Evolutionary conservation across 2,797 vertebrate species (phyloP).

Genomic region (Chrysolophus pictus): DNA sequence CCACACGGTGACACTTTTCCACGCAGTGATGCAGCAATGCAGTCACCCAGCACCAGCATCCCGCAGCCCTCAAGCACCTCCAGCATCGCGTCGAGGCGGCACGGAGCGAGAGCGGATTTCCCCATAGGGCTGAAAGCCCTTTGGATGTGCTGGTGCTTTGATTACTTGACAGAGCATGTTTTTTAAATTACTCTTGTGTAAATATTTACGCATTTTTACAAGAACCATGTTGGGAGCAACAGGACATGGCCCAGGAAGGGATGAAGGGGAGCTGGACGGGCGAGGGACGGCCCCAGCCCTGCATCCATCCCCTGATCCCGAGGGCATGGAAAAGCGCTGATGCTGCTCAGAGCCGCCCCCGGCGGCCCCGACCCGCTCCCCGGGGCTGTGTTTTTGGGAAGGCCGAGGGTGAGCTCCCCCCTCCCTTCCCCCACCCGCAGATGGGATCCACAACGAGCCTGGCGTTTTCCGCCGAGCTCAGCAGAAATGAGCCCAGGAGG

Average conservation of each 20-base stretch:
- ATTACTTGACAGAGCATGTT: constrained; percentile 72
- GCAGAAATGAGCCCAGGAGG: constrained; percentile 79
- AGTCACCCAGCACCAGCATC: neutral
- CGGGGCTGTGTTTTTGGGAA: constrained; percentile 75
- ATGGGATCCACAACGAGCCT: constrained; percentile 72
- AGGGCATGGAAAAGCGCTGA: neutral
- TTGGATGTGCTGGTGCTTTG: constrained; percentile 57
- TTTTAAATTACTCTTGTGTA: constrained; percentile 74
- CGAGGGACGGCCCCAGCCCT: neutral
- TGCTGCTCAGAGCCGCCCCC: neutral
- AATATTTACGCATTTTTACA: constrained; percentile 76
- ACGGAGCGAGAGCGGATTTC: constrained; percentile 4
- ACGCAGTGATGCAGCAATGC: neutral
- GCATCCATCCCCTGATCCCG: neutral
- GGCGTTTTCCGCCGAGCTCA: constrained; percentile 80
- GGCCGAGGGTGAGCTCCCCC: constrained; percentile 48
- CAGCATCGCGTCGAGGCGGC: neutral
- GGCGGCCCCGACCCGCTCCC: neutral
- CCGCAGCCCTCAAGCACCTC: neutral
- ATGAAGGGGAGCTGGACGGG: constrained; percentile 6
- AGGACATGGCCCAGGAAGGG: constrained; percentile 44
- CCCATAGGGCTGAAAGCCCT: constrained; percentile 49
- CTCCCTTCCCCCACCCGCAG: constrained; percentile 63
- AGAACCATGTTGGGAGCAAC: constrained; percentile 70
- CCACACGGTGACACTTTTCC: neutral